Percentiles rank a stretch among this genome's conserved stretches.
These are phyloP conservation scores for Machimus atricapillus DNA, from an alignment of 2,888 invertebrate species.

Conservation along the genomic window DNA sequence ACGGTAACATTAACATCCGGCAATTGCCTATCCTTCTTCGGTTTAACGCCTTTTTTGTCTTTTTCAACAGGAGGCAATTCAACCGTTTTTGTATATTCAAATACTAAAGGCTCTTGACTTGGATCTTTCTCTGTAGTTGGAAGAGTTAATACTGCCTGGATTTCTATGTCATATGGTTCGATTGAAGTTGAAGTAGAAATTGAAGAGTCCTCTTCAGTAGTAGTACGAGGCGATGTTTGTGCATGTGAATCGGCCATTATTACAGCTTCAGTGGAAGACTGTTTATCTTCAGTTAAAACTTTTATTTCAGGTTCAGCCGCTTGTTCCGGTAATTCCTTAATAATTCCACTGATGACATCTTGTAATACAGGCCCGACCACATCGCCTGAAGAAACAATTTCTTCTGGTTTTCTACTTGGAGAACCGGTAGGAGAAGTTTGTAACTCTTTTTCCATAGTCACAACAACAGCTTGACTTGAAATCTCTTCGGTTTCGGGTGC, in stretches of 20 bases:
- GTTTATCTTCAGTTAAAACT: conserved; percentile 51
- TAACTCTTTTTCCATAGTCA: conserved; percentile 57
- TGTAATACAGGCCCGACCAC: conserved; percentile 59
- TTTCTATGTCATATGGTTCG: conserved; percentile 60
- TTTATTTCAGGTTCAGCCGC: conserved; percentile 14
- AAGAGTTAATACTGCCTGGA: conserved; percentile 69
- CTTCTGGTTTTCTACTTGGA: conserved; percentile 47
- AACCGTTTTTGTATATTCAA: conserved; percentile 57
- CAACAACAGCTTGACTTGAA: conserved; percentile 55
- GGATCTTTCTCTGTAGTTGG: conserved; percentile 64
- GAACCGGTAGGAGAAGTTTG: conserved; percentile 58
- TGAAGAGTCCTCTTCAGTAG: conserved; percentile 49
- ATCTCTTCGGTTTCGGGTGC: conserved; percentile 54
- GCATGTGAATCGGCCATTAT: conserved; percentile 53
- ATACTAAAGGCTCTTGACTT: conserved; percentile 53
- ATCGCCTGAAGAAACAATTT: conserved; percentile 52
- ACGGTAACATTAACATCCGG: conserved; percentile 56
- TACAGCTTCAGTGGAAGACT: conserved; percentile 51
- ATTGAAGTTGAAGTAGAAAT: conserved; percentile 52
- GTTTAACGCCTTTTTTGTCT: conserved; percentile 40
- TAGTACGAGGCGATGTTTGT: conserved; percentile 55
- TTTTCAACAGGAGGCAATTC: conserved; percentile 55
- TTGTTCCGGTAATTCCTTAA: conserved; percentile 54
- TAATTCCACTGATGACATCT: conserved; percentile 55
- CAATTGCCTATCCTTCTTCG: conserved; percentile 50